These are phyloP conservation scores for Tamias sibiricus DNA, from an alignment of 2,113 vertebrate genomes.

Conservation along the genomic window DNA sequence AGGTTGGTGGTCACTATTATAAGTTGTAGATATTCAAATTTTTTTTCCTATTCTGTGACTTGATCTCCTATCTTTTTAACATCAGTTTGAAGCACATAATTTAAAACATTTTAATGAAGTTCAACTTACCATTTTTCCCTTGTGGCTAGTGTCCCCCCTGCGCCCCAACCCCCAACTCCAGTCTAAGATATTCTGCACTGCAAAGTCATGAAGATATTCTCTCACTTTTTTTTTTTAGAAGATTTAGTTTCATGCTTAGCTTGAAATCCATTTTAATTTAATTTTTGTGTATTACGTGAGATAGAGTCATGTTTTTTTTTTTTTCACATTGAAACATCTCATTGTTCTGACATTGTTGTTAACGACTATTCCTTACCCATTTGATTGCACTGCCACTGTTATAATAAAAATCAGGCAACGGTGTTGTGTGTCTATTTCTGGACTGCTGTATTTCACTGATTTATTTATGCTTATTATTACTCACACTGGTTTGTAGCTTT, in stretches of 20 bases:
- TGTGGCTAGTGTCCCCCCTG: not conserved
- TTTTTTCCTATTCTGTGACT: not conserved
- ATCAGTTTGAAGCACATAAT: slow-evolving; percentile 11
- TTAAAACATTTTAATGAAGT: slow-evolving; percentile 15
- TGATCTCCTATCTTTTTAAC: slow-evolving; percentile 23
- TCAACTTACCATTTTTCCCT: not conserved
- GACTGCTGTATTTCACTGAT: not conserved
- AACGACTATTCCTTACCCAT: not conserved
- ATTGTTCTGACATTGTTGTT: not conserved
- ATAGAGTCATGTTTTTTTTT: not conserved
- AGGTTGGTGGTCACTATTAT: not conserved
- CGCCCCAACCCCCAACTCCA: too few relatives aligned
- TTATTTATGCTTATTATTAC: not conserved
- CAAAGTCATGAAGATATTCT: not conserved
- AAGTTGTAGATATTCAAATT: not conserved
- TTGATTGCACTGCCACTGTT: not conserved
- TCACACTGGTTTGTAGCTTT: not conserved
- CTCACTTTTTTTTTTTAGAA: not conserved
- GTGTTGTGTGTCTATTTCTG: slow-evolving; percentile 5
- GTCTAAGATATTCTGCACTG: not conserved
- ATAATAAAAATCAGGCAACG: not conserved
- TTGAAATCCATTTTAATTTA: not conserved
- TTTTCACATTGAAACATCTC: not conserved
- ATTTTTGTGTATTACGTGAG: not conserved
- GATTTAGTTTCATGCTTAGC: not conserved